A percentile compares a stretch with the other conserved stretches of the same genome.
Evolutionary conservation across 2,797 vertebrate species (phyloP).

Genomic region (Poecile montanus): DNA sequence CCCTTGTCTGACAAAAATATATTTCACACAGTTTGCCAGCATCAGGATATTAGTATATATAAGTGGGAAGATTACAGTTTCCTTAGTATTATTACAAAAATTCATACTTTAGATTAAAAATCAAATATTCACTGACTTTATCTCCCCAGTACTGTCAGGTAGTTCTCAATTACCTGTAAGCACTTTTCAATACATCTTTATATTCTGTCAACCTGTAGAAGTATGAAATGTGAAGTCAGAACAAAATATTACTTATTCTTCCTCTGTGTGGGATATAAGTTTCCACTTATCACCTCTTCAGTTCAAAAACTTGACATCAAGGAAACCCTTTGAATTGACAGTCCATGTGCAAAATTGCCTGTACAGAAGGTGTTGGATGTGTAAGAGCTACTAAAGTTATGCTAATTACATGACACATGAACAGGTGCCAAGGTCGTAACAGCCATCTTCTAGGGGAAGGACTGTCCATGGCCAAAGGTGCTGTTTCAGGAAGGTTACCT

Average conservation of each 20-base stretch:
- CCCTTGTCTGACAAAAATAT: background rate
- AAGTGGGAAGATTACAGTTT: background rate
- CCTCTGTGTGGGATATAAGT: background rate
- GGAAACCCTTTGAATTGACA: background rate
- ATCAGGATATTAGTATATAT: background rate
- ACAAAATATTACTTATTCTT: background rate
- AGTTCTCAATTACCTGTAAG: background rate
- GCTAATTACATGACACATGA: background rate
- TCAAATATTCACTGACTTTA: background rate
- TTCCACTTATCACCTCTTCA: background rate
- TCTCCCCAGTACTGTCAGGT: background rate
- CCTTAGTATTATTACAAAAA: background rate
- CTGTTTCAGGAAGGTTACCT: background rate
- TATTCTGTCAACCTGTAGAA: background rate
- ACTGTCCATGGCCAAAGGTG: background rate
- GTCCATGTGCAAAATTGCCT: background rate
- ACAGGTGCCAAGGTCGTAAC: background rate
- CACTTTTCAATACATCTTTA: background rate
- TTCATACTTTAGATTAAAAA: conserved; percentile 8
- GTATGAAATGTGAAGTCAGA: background rate
- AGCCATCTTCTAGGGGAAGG: background rate
- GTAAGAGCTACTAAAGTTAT: background rate
- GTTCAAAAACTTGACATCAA: background rate
- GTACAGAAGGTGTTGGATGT: background rate
- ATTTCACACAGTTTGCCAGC: background rate